A percentile compares a stretch with the other conserved stretches of the same genome.
phyloP scores from a whole-genome alignment of 1,140 invertebrate genomes.

The Bacillus rossius region DNA sequence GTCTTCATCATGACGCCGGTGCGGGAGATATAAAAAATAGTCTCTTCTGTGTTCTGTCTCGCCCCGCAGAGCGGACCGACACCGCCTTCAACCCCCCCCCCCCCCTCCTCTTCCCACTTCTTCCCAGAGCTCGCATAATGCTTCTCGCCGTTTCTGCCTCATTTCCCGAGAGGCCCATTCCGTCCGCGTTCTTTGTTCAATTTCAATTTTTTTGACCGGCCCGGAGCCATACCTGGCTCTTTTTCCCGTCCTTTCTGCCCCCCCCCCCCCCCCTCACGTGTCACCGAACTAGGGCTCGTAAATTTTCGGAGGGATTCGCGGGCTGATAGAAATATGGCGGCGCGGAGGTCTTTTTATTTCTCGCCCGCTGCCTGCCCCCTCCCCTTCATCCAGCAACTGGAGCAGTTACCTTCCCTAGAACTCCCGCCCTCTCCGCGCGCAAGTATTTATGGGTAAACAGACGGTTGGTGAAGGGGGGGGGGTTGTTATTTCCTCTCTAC shows the following conservation, averaged over 20 bases:
- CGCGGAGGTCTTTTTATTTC: constrained; percentile 1
- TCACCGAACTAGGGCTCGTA: background rate
- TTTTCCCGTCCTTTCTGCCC: background rate
- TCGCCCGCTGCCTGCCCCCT: background rate
- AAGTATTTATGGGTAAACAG: no score
- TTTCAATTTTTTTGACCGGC: constrained; percentile 11
- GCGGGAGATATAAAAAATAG: no score
- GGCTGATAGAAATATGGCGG: constrained; percentile 8
- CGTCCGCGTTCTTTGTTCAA: constrained; percentile 4
- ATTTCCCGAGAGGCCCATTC: constrained; percentile 5
- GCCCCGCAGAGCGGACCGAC: no score
- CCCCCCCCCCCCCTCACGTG: background rate
- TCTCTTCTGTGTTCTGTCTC: no score
- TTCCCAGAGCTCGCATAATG: background rate
- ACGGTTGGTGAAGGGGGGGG: no score
- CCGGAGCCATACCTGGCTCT: background rate
- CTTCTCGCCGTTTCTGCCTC: no score
- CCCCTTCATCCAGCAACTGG: no score
- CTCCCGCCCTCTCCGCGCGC: no score
- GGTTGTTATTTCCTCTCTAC: no score
- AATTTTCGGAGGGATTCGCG: constrained; percentile 6
- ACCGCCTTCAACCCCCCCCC: background rate
- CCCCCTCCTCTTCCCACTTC: background rate
- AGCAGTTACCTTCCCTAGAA: no score
- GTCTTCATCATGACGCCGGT: no score